Base-by-base conservation (phyloP, 2,888 invertebrate genomes). In the Didymodactylos carnosus region DNA sequence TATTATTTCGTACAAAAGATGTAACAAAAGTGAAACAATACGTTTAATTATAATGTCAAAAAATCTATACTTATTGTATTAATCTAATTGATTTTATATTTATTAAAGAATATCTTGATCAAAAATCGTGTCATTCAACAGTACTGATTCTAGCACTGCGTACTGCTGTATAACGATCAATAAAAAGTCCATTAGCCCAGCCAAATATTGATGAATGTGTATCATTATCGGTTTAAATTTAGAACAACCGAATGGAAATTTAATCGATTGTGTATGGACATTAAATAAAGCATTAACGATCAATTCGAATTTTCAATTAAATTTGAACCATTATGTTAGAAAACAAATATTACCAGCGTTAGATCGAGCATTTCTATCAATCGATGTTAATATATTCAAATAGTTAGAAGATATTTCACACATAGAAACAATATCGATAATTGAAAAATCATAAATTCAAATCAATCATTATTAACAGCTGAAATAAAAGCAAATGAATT, bases 61-160 rank as follows among this genome's bases (percentile, higher is more conserved):
- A 46, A 40, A 70, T 70, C 25, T 14, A 29, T 19, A 40, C n/a
- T 5, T 16, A 70, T 70, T 49, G 39, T 69, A 29, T 70, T 11
- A 73, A 73, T 40, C 49, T 73, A 39, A 35, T 69, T 39, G 74
- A 74, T 27, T 87, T 92, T 78, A 88, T 91, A 72, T 95, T 94
- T 85, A 94, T 94, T n/a, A 89, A 91, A 78, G 94, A 95, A 84
- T 97, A 91, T 84, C 88, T 94, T 75, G 95, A 95, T 0, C 85
- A 89, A 35, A 84, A 86, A 35, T 91, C 91, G 0, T 98, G 98
- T 81, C 88, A 75, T 49, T 49, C 70, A 69, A n/a, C 43, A 14
- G 69, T 43, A 39, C 27, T 43, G n/a, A 51, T 74, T 7, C 75
- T 74, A 2, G 71, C 73, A n/a, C 69, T 70, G 27, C 69, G 70